Percentiles rank a stretch among this genome's conserved stretches.
These are phyloP conservation scores for Cranoglanis bouderius DNA, from an alignment of 2,113 vertebrate species.

Conservation along the genomic window DNA sequence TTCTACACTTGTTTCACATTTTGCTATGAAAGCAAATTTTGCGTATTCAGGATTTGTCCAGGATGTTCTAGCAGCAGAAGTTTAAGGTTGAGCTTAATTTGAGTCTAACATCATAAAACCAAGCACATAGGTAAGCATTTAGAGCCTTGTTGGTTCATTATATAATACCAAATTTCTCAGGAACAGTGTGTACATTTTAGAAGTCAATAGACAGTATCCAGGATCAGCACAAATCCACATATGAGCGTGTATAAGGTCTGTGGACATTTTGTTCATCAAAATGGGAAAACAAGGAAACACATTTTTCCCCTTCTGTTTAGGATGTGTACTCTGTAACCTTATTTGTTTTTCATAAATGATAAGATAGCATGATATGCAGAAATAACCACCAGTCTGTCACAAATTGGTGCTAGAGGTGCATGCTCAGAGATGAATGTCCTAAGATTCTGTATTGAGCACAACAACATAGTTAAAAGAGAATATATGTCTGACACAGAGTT, in stretches of 20 bases:
- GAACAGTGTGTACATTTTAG: neutral
- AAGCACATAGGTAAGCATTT: neutral
- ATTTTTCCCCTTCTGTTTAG: neutral
- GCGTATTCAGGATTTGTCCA: neutral
- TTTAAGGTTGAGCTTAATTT: neutral
- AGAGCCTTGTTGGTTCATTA: neutral
- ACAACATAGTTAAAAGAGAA: neutral
- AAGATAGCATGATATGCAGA: neutral
- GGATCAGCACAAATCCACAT: neutral
- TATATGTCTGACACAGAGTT: neutral
- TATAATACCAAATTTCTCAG: neutral
- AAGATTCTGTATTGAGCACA: neutral
- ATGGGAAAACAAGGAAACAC: neutral
- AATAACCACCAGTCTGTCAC: neutral
- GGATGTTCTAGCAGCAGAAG: neutral
- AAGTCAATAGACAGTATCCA: neutral
- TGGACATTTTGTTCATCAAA: neutral
- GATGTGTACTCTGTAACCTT: neutral
- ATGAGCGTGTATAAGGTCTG: too few relatives aligned
- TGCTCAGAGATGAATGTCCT: neutral
- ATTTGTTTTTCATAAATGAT: neutral
- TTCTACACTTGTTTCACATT: neutral
- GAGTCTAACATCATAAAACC: neutral
- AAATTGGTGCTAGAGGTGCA: neutral
- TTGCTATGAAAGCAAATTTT: neutral